Evolutionary conservation across 1,140 invertebrate genomes (phyloP).

Genomic region (Eriocheir sinensis): DNA sequence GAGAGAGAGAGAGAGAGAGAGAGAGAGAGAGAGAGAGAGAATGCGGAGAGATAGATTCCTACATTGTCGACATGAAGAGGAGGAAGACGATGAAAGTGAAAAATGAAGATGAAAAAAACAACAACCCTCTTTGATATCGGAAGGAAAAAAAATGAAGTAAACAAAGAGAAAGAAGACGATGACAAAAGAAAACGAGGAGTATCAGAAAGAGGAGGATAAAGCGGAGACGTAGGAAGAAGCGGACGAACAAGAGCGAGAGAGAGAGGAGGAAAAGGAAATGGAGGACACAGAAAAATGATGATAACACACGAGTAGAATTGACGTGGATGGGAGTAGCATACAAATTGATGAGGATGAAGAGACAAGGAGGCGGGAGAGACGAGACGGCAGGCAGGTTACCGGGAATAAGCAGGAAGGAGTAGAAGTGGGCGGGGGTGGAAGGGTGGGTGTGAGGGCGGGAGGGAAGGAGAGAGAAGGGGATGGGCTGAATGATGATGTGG

Average conservation of each 20-base stretch:
- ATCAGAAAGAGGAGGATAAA: too few relatives aligned
- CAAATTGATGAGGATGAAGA: constrained; percentile 5
- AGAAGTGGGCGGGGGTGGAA: constrained; percentile 18
- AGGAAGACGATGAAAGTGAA: neutral
- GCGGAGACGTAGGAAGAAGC: too few relatives aligned
- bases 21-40: constrained; percentile 11
- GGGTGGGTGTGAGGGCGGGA: neutral
- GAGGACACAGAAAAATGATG: neutral
- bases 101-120: neutral
- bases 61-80: neutral
- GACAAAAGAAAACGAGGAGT: neutral
- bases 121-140: neutral
- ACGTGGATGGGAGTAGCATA: constrained; percentile 1
- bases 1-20: constrained; percentile 31
- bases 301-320: constrained; percentile 4
- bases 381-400: neutral
- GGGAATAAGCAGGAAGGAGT: constrained; percentile 11
- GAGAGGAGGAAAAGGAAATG: neutral
- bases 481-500: neutral
- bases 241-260: neutral
- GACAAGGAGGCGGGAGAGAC: constrained; percentile 10
- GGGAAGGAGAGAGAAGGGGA: neutral
- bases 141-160: neutral
- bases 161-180: neutral
- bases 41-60: neutral